Base-by-base conservation (phyloP, 2,113 vertebrate genomes). In the Speoplatyrhinus poulsoni region DNA sequence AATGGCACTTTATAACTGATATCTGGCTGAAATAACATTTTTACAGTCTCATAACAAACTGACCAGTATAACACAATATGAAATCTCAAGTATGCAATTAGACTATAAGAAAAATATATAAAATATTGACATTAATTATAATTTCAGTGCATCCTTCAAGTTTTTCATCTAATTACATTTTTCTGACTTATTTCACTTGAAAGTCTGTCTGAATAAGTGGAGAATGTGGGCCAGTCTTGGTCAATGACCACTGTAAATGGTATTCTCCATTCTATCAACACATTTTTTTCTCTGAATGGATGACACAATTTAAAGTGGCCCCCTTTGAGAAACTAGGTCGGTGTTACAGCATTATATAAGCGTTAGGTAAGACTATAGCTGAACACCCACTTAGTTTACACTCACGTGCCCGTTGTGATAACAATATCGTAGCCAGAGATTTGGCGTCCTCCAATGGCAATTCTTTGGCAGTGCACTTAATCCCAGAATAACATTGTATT, bases 311-410 rank as follows among this genome's bases (percentile, higher is more conserved):
- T 13, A 53, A 53, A 53, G 15, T 53, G 52, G 52, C 6, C 52
- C 15, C 52, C 13, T 16, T 57, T 5, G 1, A 57, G 55, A 17
- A 57, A 57, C n/a, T 19, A 57, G 55, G 55, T 57, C 55, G 19
- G 55, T 57, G 55, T 57, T 57, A 57, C 55, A 19, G 55, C 52
- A 53, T 57, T 57, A 57, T 17, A 57, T 57, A 57, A 57, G 19
- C 55, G 4, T 41, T 41, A 41, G 36, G 36, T 41, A 41, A 41
- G 36, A 41, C 36, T 41, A 41, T 41, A 41, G 36, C 36, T 41
- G 36, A 41, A 41, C 7, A 8, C 26, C 26, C 26, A 26, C 26
- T 26, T 26, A 26, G 26, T 26, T 26, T 26, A 26, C 26, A 26
- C 26, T 26, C 36, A 41, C 7, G 36, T 41, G 36, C 36, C 36